Base-by-base conservation (phyloP, 2,888 invertebrate species). In the Urechis unicinctus region DNA sequence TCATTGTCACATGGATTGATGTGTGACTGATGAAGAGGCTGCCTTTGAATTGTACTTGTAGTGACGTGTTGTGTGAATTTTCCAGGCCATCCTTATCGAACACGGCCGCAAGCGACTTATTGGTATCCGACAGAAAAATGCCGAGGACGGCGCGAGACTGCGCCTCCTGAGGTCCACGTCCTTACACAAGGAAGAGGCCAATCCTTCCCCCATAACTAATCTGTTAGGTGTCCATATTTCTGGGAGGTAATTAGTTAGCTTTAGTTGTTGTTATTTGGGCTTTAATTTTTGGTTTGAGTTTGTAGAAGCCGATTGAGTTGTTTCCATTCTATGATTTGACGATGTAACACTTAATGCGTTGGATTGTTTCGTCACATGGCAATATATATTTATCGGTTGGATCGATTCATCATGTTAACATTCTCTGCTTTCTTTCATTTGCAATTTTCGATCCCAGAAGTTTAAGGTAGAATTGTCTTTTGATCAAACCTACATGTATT, bases 181-280 rank as follows among this genome's bases (percentile, higher is more conserved):
- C 21, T 41, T 31, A 17, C 36, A 28, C n/a, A 26, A 36, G 50
- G 58, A 60, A 50, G 58, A 58, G 30, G 56, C 60, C 22, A 54
- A 55, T 49, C 60, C 58, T 25, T 50, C 60, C 9, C 60, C 58
- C 28, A 56, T 60, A 30, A 60, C 60, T 36, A 57, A 60, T 46
- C 45, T 60, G 13, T 50, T 60, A 29, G 60, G 60, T 31, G 51
- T 58, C 43, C 52, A 47, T 26, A 29, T 59, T 25, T 29, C 49
- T 25, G 45, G 46, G 36, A 58, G 58, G 60, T 59, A 58, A 52
- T 24, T 17, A n/a, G 6, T 48, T 21, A 48, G 6, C 28, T 9
- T 28, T 9, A 26, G 26, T 9, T 9, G 17, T 45, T 21, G 21
- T 17, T 21, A 21, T 21, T 36, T 36, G 36, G 36, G 36, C 13